phyloP scores from a whole-genome alignment of 2,797 vertebrate species.

The Rallus crepitans region DNA sequence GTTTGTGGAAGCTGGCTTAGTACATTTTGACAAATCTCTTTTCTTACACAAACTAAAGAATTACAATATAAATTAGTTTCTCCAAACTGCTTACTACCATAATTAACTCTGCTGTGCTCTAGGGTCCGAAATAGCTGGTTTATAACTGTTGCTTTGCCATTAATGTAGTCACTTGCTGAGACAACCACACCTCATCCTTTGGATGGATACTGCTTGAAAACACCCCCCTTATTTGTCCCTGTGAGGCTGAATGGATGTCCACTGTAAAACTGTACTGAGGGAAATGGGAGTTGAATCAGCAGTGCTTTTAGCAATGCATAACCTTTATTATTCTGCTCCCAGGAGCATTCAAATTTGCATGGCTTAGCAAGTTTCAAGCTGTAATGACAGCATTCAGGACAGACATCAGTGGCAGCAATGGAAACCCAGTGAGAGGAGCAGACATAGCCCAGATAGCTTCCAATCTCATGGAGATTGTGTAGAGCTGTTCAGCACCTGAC shows the following conservation, averaged over 20 bases:
- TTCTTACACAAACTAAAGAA: constrained; percentile 29
- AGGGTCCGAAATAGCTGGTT: constrained; percentile 49
- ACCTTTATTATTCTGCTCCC: constrained; percentile 52
- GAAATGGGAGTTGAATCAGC: constrained; percentile 60
- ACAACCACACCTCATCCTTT: constrained; percentile 32
- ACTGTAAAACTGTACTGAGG: constrained; percentile 20
- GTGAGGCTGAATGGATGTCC: constrained; percentile 28
- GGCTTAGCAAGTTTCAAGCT: constrained; percentile 47
- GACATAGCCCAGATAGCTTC: background rate
- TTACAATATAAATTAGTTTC: constrained; percentile 34
- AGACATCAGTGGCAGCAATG: background rate
- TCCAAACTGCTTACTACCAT: constrained; percentile 3
- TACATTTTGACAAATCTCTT: constrained; percentile 23
- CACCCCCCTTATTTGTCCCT: constrained; percentile 37
- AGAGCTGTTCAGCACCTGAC: constrained; percentile 8
- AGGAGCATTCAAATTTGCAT: constrained; percentile 49
- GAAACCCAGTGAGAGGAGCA: background rate
- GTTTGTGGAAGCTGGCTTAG: background rate
- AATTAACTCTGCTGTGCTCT: constrained; percentile 45
- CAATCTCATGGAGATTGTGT: background rate
- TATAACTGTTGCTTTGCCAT: constrained; percentile 41
- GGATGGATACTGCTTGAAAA: constrained; percentile 46
- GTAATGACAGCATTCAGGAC: constrained; percentile 26
- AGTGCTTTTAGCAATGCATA: background rate
- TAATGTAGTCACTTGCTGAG: constrained; percentile 36